These are phyloP conservation scores for Nomia melanderi DNA, from an alignment of 1,140 invertebrate species.

Conservation along the genomic window DNA sequence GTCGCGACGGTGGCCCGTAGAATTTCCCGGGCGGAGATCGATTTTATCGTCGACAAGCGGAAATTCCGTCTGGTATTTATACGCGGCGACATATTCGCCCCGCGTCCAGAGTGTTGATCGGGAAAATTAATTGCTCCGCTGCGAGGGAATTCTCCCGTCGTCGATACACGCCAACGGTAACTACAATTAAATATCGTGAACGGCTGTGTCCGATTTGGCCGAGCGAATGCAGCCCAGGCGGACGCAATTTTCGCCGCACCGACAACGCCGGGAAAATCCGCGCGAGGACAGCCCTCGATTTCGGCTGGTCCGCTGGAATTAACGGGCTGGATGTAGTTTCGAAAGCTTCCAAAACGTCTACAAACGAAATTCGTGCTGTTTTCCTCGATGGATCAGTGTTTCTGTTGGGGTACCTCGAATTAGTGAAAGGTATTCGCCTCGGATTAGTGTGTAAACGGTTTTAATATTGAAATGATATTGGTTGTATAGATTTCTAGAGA, in stretches of 20 bases:
- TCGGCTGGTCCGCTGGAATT: not conserved
- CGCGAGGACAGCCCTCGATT: not conserved
- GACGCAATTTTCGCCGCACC: conserved; percentile 29
- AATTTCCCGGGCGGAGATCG: not conserved
- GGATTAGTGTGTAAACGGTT: too few relatives aligned
- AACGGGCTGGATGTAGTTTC: not conserved
- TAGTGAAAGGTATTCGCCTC: too few relatives aligned
- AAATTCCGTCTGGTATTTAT: conserved; percentile 11
- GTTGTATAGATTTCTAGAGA: too few relatives aligned
- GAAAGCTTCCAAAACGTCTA: not conserved
- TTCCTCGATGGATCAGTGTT: not conserved
- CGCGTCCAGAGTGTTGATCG: conserved; percentile 33
- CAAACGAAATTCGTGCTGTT: too few relatives aligned
- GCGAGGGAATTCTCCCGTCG: conserved; percentile 41
- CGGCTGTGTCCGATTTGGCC: conserved; percentile 31
- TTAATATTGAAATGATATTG: too few relatives aligned
- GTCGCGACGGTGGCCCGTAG: not conserved
- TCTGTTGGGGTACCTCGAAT: not conserved
- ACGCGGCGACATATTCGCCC: not conserved
- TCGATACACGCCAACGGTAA: conserved; percentile 37
- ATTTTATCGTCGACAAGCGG: conserved; percentile 2
- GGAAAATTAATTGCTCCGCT: conserved; percentile 49
- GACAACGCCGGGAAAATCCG: not conserved
- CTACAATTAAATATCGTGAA: conserved; percentile 55
- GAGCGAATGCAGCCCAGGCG: conserved; percentile 16